Evolutionary conservation across 92 coral and sea anemone species (phyloP).

Genomic region (Scolanthus callimorphus): DNA sequence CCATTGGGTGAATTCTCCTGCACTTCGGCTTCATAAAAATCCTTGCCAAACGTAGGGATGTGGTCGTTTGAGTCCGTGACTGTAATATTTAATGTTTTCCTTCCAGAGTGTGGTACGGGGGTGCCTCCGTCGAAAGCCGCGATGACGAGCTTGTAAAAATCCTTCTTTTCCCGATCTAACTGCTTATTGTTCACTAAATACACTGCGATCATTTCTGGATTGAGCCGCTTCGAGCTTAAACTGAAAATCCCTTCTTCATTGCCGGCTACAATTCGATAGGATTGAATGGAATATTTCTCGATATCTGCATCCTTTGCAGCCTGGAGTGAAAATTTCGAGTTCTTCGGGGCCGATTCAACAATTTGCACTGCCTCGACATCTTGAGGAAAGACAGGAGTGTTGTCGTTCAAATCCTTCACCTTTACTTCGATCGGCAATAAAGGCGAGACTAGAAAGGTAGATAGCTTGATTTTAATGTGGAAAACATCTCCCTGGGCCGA

Average conservation of each 20-base stretch:
- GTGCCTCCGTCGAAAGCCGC: constrained; percentile 69
- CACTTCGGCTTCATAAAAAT: constrained; percentile 48
- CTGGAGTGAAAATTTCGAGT: constrained; percentile 52
- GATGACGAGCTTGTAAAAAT: constrained; percentile 51
- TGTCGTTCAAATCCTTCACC: constrained; percentile 69
- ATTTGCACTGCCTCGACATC: constrained; percentile 47
- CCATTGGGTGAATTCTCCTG: constrained; percentile 58
- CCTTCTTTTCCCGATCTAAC: constrained; percentile 73
- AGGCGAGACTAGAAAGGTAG: constrained; percentile 26
- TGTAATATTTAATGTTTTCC: constrained; percentile 44
- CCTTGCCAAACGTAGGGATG: constrained; percentile 54
- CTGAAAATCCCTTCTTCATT: constrained; percentile 61
- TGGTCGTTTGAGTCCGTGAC: constrained; percentile 74
- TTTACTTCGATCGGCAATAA: constrained; percentile 53
- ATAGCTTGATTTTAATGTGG: constrained; percentile 43
- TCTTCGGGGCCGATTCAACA: constrained; percentile 69
- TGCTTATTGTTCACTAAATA: constrained; percentile 46
- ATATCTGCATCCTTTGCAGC: constrained; percentile 63
- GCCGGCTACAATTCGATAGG: constrained; percentile 58
- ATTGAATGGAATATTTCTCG: constrained; percentile 69
- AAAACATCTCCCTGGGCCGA: constrained; percentile 39
- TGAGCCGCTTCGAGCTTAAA: constrained; percentile 43
- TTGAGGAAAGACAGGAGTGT: constrained; percentile 53
- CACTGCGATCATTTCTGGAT: constrained; percentile 44
- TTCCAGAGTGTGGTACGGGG: constrained; percentile 47